These are phyloP conservation scores for Nasonia longicornis DNA, from an alignment of 1,140 invertebrate species.

Conservation along the genomic window DNA sequence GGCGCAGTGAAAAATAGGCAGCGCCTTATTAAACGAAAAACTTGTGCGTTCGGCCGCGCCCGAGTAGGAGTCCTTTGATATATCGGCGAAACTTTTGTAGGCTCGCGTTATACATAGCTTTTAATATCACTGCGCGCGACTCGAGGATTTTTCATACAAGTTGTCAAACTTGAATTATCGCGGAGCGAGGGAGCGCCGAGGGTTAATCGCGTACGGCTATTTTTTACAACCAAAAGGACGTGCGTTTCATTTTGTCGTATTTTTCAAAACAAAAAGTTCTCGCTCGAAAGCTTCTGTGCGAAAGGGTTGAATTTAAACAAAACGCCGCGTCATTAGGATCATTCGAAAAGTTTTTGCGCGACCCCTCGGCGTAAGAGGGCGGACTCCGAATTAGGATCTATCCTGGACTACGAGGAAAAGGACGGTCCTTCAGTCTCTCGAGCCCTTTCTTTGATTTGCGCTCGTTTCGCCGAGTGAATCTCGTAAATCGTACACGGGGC, in stretches of 20 bases:
- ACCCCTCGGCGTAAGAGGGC: background rate
- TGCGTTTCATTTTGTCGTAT: background rate
- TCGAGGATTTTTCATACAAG: background rate
- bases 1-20: constrained; percentile 62
- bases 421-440: constrained; percentile 4
- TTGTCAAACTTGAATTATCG: constrained; percentile 14
- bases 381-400: constrained; percentile 9
- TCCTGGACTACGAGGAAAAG: constrained; percentile 9
- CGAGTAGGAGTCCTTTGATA: constrained; percentile 47
- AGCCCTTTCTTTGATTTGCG: constrained; percentile 16
- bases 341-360: constrained; percentile 21
- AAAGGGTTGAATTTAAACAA: background rate
- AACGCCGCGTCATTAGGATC: constrained; percentile 8
- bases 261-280: background rate
- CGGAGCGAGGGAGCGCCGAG: too few relatives aligned
- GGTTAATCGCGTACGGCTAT: background rate
- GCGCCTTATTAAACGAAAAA: constrained; percentile 66
- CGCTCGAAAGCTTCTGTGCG: background rate
- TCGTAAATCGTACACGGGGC: background rate
- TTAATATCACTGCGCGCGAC: background rate
- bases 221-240: too few relatives aligned
- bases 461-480: constrained; percentile 18
- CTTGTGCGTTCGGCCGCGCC: constrained; percentile 47
- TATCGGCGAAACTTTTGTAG: constrained; percentile 45
- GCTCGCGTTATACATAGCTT: background rate